Percentiles rank a stretch among this genome's conserved stretches.
These are phyloP conservation scores for Punctoribates punctum DNA, from an alignment of 2,888 invertebrate species.

Conservation along the genomic window DNA sequence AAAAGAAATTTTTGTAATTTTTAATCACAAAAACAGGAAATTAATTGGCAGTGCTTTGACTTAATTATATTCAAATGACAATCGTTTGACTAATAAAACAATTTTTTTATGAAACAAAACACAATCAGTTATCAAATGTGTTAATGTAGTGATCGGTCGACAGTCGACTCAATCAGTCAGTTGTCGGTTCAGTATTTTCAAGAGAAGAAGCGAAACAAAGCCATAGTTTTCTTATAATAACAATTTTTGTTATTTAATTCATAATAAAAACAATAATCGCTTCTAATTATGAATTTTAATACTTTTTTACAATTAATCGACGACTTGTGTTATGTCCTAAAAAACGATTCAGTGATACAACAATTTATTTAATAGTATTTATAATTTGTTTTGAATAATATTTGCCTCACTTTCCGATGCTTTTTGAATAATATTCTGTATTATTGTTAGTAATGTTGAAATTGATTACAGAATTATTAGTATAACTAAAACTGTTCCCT, in stretches of 20 bases:
- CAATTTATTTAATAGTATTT: constrained; percentile 11
- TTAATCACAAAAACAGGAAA: constrained; percentile 1
- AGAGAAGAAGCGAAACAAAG: not conserved
- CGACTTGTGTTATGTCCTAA: constrained; percentile 17
- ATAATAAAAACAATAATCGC: not conserved
- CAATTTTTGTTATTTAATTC: not conserved
- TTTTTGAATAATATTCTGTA: not conserved
- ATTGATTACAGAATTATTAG: not conserved
- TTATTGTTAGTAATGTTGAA: not conserved
- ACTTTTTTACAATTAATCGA: constrained; percentile 4
- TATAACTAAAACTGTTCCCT: constrained; percentile 23
- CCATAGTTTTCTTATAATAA: not conserved
- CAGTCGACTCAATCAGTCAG: not conserved
- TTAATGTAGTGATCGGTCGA: not conserved
- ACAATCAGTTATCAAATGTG: not conserved
- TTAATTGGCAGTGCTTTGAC: constrained; percentile 30
- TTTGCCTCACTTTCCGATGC: not conserved
- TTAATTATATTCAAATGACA: not conserved
- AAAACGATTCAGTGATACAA: constrained; percentile 20
- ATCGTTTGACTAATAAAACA: not conserved
- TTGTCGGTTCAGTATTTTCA: not conserved
- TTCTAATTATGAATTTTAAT: constrained; percentile 5
- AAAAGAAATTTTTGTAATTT: not conserved
- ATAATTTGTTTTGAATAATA: not conserved
- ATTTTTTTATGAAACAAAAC: not conserved